A percentile compares a stretch with the other conserved stretches of the same genome.
These are phyloP conservation scores for Siderastrea siderea DNA, from an alignment of 92 coral and sea anemone genomes.

Conservation along the genomic window DNA sequence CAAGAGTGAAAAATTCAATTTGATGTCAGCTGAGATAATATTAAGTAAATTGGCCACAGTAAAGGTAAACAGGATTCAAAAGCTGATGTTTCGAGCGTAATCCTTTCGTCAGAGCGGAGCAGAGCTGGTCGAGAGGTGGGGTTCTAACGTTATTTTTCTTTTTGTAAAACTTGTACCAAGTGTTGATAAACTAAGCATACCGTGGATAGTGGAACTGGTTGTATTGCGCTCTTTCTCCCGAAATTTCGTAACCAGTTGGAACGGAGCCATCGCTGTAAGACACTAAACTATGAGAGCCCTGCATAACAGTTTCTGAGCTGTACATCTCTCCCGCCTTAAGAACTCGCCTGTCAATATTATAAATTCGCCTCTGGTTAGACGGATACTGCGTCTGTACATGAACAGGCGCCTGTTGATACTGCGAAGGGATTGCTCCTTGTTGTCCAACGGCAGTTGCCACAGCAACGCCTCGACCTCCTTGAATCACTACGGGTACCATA, in stretches of 20 bases:
- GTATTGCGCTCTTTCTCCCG: slow-evolving; percentile 77
- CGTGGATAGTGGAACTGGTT: slow-evolving; percentile 73
- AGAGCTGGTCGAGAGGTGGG: no score
- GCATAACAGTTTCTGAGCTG: slow-evolving; percentile 69
- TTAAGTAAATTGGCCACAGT: no score
- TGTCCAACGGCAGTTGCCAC: slow-evolving; percentile 73
- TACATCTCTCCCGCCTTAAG: slow-evolving; percentile 77
- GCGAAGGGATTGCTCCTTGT: slow-evolving; percentile 63
- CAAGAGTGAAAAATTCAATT: no score
- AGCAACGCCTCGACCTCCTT: slow-evolving; percentile 79
- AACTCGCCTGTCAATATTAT: slow-evolving; percentile 74
- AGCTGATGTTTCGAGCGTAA: no score
- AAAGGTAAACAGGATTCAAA: no score
- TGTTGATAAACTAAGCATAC: slow-evolving; percentile 25
- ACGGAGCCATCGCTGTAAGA: slow-evolving; percentile 45
- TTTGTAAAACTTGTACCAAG: not conserved
- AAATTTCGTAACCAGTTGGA: slow-evolving; percentile 55
- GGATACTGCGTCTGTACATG: slow-evolving; percentile 84
- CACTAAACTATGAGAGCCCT: slow-evolving; percentile 46
- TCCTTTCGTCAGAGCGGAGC: no score
- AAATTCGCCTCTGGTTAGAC: slow-evolving; percentile 69
- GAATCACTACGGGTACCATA: slow-evolving; percentile 83
- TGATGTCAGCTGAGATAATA: no score
- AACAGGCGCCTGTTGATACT: slow-evolving; percentile 70
- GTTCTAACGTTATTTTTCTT: not conserved